These are phyloP conservation scores for Drosophila carrolli DNA, from an alignment of 1,140 invertebrate genomes.

Conservation along the genomic window DNA sequence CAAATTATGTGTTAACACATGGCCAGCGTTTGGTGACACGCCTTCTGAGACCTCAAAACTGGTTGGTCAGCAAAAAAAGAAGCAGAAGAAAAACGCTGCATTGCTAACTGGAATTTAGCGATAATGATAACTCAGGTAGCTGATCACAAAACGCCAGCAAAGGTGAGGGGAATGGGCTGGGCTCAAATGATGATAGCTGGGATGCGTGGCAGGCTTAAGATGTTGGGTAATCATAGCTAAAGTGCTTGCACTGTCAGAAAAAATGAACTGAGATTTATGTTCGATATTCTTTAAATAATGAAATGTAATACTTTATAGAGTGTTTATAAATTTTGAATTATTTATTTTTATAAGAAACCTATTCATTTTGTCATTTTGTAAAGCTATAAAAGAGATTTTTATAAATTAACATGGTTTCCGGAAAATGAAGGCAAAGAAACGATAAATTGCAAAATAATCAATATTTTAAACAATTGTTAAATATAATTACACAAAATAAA, in stretches of 20 bases:
- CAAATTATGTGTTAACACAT: constrained; percentile 81
- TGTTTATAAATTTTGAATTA: too few relatives aligned
- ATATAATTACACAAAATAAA: too few relatives aligned
- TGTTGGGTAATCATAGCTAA: constrained; percentile 26
- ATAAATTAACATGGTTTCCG: too few relatives aligned
- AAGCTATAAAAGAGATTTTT: too few relatives aligned
- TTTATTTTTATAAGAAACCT: too few relatives aligned
- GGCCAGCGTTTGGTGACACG: constrained; percentile 62
- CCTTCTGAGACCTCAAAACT: constrained; percentile 27
- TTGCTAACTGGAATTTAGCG: constrained; percentile 64
- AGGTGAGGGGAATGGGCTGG: constrained; percentile 12
- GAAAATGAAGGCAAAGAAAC: too few relatives aligned
- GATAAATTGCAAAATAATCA: too few relatives aligned
- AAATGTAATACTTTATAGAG: too few relatives aligned
- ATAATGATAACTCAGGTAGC: constrained; percentile 66
- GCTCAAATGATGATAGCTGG: constrained; percentile 20
- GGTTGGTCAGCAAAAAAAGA: constrained; percentile 4
- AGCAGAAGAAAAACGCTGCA: constrained; percentile 3
- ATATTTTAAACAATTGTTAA: too few relatives aligned
- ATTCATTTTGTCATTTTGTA: too few relatives aligned
- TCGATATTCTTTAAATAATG: too few relatives aligned
- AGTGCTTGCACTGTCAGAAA: constrained; percentile 14
- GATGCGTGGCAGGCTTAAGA: constrained; percentile 15
- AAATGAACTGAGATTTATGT: neutral
- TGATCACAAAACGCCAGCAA: constrained; percentile 6